Percentiles rank a stretch among this genome's conserved stretches.
Evolutionary conservation across 2,797 vertebrate species (phyloP).

Genomic region (Spinus pinus): DNA sequence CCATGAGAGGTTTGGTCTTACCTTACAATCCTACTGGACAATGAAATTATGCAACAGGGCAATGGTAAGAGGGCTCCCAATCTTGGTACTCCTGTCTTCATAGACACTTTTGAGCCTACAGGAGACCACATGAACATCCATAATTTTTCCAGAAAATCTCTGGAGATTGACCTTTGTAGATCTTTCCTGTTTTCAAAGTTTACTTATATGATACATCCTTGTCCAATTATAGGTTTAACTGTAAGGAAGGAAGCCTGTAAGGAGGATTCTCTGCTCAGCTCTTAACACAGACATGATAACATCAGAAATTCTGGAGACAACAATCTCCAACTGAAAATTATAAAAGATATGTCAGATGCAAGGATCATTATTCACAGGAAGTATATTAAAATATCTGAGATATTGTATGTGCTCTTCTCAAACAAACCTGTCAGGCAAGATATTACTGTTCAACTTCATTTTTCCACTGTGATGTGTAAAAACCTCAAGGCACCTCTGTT

Average conservation of each 20-base stretch:
- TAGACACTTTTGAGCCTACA: background rate
- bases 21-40: background rate
- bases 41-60: background rate
- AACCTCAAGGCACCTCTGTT: background rate
- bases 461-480: background rate
- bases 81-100: background rate
- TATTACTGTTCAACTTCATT: background rate
- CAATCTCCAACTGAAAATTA: background rate
- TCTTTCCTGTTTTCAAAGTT: background rate
- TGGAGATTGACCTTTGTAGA: background rate
- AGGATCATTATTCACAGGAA: background rate
- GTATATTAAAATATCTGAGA: background rate
- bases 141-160: background rate
- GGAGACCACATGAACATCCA: background rate
- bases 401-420: background rate
- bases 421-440: background rate
- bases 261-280: background rate
- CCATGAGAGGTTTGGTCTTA: background rate
- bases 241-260: background rate
- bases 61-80: accelerated
- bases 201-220: background rate
- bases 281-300: background rate
- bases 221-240: background rate
- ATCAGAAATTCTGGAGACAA: background rate
- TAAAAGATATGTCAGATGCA: background rate